Base-by-base conservation (phyloP, 2,113 vertebrate genomes). In the Clinocottus analis region DNA sequence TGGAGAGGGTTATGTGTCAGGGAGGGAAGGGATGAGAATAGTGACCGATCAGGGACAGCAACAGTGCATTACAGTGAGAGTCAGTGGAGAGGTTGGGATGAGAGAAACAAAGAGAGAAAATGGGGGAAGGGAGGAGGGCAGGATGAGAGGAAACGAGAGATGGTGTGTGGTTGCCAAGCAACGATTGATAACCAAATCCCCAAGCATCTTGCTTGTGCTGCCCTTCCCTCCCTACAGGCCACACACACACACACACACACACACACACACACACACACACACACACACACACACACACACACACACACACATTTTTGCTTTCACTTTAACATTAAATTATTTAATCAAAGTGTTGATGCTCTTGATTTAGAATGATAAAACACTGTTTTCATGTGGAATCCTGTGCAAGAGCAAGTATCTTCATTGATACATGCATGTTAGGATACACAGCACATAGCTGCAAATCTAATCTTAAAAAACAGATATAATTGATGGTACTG, bases 181-280 rank as follows among this genome's bases (percentile, higher is more conserved):
- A 95, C 94, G 84, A 90, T 90, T 94, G 92, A 94, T 94, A 94
- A 94, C 94, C 92, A 94, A 94, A 94, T 95, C 94, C 94, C 94
- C 83, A 83, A 91, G 94, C 90, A 93, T 92, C 86, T 84, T 80
- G 82, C 80, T 85, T 84, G 81, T 87, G 77, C 85, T 76, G 87
- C 92, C 91, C 91, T 90, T 76, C 90, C 91, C 91, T 92, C 86
- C 90, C 90, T 89, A 79, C 79, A 85, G 84, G 79, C 71, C 7
- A 67, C 66, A 65, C 81, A 75, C 68, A 72, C 64, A 72, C 49
- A 72, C 37, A 49, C 63, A 67, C 53, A 76, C 31, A 69, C 16
- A 72, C 55, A 64, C 71, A 59, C 72, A 49, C 45, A 66, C 23
- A 58, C 12, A 43, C 49, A 45, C 79, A 70, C 74, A 70, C 41